Percentiles rank a stretch among this genome's conserved stretches.
These are phyloP conservation scores for Entomobrya multifasciata DNA, from an alignment of 2,888 invertebrate species.

Conservation along the genomic window DNA sequence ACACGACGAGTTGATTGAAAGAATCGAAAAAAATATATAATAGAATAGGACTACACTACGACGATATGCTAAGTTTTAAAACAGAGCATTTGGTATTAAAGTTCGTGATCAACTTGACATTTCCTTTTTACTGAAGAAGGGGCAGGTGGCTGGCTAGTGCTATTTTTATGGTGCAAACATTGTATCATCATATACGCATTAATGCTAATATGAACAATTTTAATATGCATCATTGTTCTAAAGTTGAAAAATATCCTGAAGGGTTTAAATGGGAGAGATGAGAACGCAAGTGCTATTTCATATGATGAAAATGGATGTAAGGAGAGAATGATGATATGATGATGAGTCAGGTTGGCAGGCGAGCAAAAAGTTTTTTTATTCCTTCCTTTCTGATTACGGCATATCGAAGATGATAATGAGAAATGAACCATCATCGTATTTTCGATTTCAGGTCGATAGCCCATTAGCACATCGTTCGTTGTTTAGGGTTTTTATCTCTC, in stretches of 20 bases:
- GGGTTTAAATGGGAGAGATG: constrained; percentile 43
- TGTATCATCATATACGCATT: constrained; percentile 28
- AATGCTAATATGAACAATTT: constrained; percentile 57
- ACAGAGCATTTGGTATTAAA: constrained; percentile 52
- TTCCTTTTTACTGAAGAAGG: constrained; percentile 24
- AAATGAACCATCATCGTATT: constrained; percentile 57
- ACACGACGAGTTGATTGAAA: constrained; percentile 45
- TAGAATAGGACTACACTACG: no score
- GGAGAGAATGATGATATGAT: constrained; percentile 14
- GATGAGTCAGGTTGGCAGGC: not conserved
- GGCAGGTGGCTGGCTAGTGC: constrained; percentile 11
- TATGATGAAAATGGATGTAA: constrained; percentile 15
- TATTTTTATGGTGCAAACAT: constrained; percentile 23
- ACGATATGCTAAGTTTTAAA: constrained; percentile 40
- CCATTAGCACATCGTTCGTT: constrained; percentile 73
- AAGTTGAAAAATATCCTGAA: constrained; percentile 50
- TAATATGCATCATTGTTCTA: constrained; percentile 46
- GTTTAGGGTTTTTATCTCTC: constrained; percentile 8
- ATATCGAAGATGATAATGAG: constrained; percentile 56
- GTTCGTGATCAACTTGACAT: constrained; percentile 62
- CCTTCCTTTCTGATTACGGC: constrained; percentile 44
- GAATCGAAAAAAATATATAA: constrained; percentile 8
- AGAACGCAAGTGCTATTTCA: constrained; percentile 18
- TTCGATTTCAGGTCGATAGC: constrained; percentile 72
- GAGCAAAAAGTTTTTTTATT: constrained; percentile 12